These are phyloP conservation scores for Empis livida DNA, from an alignment of 2,888 invertebrate genomes.

Conservation along the genomic window DNA sequence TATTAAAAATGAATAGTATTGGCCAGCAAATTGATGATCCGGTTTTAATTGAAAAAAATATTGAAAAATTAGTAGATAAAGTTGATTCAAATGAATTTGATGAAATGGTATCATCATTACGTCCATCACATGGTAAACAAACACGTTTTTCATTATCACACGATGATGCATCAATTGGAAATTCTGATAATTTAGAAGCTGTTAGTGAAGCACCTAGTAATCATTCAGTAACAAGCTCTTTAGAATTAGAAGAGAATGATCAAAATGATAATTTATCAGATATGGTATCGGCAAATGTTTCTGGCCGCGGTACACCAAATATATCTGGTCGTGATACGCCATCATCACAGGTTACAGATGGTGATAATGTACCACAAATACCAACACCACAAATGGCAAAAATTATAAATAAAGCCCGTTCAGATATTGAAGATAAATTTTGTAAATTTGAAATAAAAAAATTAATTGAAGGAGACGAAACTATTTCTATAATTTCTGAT, in stretches of 20 bases:
- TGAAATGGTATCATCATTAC: conserved; percentile 27
- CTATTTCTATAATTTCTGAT: conserved; percentile 92
- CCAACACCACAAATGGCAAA: conserved; percentile 46
- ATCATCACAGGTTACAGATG: conserved; percentile 80
- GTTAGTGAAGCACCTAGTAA: conserved; percentile 93
- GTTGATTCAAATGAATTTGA: conserved; percentile 25
- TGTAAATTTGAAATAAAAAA: conserved; percentile 95
- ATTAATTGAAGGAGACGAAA: conserved; percentile 74
- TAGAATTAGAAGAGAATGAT: conserved; percentile 78
- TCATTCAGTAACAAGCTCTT: conserved; percentile 83
- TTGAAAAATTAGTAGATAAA: conserved; percentile 22
- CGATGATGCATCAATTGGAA: conserved; percentile 85
- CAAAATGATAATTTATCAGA: conserved; percentile 90
- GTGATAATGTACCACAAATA: conserved; percentile 45
- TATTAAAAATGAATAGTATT: conserved; percentile 37
- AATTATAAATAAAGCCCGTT: conserved; percentile 64
- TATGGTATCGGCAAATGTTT: conserved; percentile 92
- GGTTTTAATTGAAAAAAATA: conserved; percentile 19
- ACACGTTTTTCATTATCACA: conserved; percentile 70
- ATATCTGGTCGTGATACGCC: conserved; percentile 95
- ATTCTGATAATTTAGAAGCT: conserved; percentile 88
- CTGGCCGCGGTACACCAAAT: conserved; percentile 84
- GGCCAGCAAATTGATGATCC: conserved; percentile 26
- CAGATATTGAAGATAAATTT: conserved; percentile 96
- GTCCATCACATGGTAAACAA: conserved; percentile 41